Conservation (phyloP, 2,888 invertebrate genomes). For the Sarcophaga subvicina region DNA sequence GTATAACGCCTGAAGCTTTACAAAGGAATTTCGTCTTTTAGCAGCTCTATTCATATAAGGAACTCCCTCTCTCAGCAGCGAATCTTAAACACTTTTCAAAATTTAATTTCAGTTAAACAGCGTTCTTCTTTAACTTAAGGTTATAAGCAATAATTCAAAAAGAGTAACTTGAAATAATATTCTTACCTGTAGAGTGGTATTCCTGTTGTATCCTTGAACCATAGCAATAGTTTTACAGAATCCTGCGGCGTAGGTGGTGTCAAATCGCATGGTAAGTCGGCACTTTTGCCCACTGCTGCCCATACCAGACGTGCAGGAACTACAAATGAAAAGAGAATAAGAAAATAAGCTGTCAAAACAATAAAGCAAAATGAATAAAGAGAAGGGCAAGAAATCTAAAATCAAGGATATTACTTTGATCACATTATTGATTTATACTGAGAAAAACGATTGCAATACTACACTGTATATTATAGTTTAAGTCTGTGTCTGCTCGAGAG, state of each 20-base stretch:
- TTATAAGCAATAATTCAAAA: not conserved
- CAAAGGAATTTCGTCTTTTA: no score
- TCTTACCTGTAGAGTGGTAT: constrained; percentile 93
- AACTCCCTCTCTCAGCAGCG: no score
- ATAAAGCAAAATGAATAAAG: not conserved
- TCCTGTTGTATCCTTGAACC: constrained; percentile 93
- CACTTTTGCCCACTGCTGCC: constrained; percentile 89
- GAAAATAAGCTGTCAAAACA: not conserved
- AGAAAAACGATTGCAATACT: not conserved
- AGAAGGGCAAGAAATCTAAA: constrained; percentile 5
- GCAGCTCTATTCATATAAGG: no score
- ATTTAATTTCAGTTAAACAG: no score
- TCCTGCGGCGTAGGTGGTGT: constrained; percentile 87
- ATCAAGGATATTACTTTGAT: constrained; percentile 60
- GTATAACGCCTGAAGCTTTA: no score
- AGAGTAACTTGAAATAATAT: constrained; percentile 70
- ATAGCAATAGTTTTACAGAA: constrained; percentile 91
- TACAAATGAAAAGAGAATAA: constrained; percentile 79
- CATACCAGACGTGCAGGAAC: constrained; percentile 87
- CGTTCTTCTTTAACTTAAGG: no score
- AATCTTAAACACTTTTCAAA: no score
- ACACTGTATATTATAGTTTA: not conserved
- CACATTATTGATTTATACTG: constrained; percentile 46
- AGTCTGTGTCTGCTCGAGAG: not conserved
- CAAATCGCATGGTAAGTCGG: constrained; percentile 92